Base-by-base conservation (phyloP, 2,888 invertebrate genomes). In the Epistrophe grossulariae region DNA sequence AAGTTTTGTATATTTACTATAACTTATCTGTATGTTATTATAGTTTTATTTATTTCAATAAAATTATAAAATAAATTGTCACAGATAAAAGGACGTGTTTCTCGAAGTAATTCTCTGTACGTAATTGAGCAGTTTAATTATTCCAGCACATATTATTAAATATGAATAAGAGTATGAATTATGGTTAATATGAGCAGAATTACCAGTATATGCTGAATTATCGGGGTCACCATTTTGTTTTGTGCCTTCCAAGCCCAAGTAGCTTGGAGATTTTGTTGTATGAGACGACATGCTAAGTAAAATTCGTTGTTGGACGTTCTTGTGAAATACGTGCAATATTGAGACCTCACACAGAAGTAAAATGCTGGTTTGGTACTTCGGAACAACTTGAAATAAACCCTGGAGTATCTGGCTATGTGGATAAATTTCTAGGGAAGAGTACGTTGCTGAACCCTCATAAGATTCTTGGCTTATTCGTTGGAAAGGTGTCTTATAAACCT, bases 151-250 rank as follows among this genome's bases (percentile, higher is more conserved):
- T 83, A 76, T 66, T 28, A 83, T 38, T 43, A 79, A 5, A 68
- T 79, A 87, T 50, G 76, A 66, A 60, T 66, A 83, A 17, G 79
- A 74, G 59, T 35, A 83, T 24, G 79, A 60, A 45, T 43, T 50
- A 45, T 72, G 38, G 52, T 66, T 68, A 17, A 57, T 74, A 74
- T 78, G n/a, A 50, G 55, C 68, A 73, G 88, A 52, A 9, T 89
- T 90, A 24, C 91, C 93, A 19, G 93, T 93, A 31, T 93, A 90
- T 19, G 93, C 92, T 15, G 93, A 93, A 76, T 93, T 93, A 82
- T 93, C 93, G 35, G 93, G 93, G 89, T 93, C 93, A 45, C 93
- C 93, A 78, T 91, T 92, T 88, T 90, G 90, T 80, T 93, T 93
- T 55, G 92, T 92, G 48, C 93, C 93, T 84, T 93, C 93, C 3